Evolutionary conservation across 2,888 invertebrate species (phyloP), one percentile per base, ranked within the genome.

Genomic region (Trissonchulus sp.): DNA sequence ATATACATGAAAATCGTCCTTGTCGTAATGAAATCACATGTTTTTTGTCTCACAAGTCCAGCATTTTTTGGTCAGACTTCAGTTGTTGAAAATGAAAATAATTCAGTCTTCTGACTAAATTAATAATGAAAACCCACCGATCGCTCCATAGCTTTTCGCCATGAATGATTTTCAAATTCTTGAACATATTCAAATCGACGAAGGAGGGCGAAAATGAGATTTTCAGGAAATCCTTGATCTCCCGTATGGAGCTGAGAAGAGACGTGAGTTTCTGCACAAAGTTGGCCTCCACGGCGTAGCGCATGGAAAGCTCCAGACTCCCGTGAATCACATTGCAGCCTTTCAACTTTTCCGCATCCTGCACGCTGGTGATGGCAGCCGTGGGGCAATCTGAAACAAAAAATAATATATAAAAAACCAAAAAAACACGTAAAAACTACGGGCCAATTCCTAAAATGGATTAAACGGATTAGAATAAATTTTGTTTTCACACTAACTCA

Each of bases 261-360:
- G 90, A 88, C 84, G 93, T 92, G 79, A 97, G 79, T 78, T 84
- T 84, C 68, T 82, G 77, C 2, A 81, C 84, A 74, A 86, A 80
- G 76, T 84, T 83, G 77, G 81, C 86, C 85, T 84, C 84, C 85
- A 86, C 90, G 77, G 86, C 86, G 36, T 91, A 91, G 65, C 92
- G 89, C 74, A 97, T 90, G 82, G 91, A 90, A 79, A 99, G 94
- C 84, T 92, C 92, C 35, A 99, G 87, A 69, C 90, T 89, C 1
- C 93, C 92, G 72, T 88, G 89, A 80, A 98, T 91, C 80, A 90
- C 89, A 0, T 94, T 94, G 86, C 98, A 99, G 1, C 93, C 94
- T 77, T 90, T 89, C 77, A 93, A 89, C 77, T 89, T 89, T 84
- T 91, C 90, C 0, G 93, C 93, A 0, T 91, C 88, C n/a, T 90